Base-by-base conservation (phyloP, 1,140 invertebrate genomes). In the Trinorchestia longiramus region DNA sequence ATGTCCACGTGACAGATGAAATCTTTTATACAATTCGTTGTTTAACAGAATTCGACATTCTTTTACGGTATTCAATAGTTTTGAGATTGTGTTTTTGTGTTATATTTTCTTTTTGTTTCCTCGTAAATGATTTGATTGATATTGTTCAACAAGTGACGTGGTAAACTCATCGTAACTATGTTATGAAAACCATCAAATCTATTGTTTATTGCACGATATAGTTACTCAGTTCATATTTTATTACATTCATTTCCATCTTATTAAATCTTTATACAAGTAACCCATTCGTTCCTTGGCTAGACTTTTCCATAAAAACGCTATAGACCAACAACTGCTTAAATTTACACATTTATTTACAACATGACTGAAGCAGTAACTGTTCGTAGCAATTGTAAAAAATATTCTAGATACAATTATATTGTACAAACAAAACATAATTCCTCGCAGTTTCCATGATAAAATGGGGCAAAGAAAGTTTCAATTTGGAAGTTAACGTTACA, bases 271-370 rank as follows among this genome's bases (percentile, higher is more conserved):
- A 23, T 23, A 77, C 28, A 77, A 77, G 28, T 1, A 77, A 77
- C 62, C 62, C 62, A 77, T 77, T 23, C 15, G 28, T 77, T 36
- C 11, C 36, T 1, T 77, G 62, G 62, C 62, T 77, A 77, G 11
- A 91, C 41, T 43, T 91, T 91, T 28, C 43, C 88, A 91, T 91
- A 91, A 42, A 91, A 91, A 91, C 43, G 88, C 88, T 91, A 91
- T 91, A 91, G 41, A 42, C 41, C 41, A 42, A 91, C 41, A 91
- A 36, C 43, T 43, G 11, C 36, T 11, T 91, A 91, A 15, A 91
- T 91, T 43, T 91, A 91, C 36, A 43, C 43, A 91, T 43, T 28
- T 91, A 91, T 91, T 91, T 91, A 91, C 88, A 91, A 91, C 28
- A 91, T 91, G 43, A 91, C 88, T 15, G 43, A 43, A 77, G 15